Conservation (phyloP, 1,140 invertebrate species). For the Augochlora pura region DNA sequence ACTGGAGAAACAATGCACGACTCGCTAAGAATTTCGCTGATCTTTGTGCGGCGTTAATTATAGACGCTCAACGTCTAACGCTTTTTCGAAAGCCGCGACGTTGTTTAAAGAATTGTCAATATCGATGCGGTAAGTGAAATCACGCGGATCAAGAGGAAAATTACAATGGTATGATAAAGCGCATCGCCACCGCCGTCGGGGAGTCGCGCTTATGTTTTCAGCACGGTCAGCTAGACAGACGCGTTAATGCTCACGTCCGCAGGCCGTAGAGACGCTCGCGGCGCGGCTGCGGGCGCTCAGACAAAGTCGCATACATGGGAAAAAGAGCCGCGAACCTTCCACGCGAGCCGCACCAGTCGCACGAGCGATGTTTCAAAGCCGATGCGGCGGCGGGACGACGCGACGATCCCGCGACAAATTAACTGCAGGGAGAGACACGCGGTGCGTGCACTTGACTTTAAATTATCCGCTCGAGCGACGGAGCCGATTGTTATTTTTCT, state of each 20-base stretch:
- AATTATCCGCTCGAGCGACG: slow-evolving; percentile 48
- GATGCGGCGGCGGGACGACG: slow-evolving; percentile 9
- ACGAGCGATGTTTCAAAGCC: slow-evolving; percentile 43
- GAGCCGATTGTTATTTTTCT: slow-evolving; percentile 26
- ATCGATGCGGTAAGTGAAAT: no score
- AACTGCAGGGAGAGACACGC: slow-evolving; percentile 36
- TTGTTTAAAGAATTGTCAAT: no score
- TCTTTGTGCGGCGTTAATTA: slow-evolving; percentile 12
- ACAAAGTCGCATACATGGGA: background rate
- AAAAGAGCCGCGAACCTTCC: background rate
- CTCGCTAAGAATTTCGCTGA: slow-evolving; percentile 37
- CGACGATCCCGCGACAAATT: slow-evolving; percentile 54
- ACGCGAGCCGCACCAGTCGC: no score
- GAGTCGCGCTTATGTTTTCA: slow-evolving; percentile 26
- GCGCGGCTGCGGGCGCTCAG: background rate
- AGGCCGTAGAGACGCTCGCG: background rate
- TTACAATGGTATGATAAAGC: no score
- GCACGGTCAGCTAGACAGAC: slow-evolving; percentile 14
- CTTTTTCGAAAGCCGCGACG: no score
- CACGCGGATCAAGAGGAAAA: no score
- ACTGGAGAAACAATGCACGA: slow-evolving; percentile 7
- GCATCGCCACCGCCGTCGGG: no score
- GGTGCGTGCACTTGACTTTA: slow-evolving; percentile 54
- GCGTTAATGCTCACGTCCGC: background rate
- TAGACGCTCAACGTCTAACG: no score